These are phyloP conservation scores for Apostichopus leukothele DNA, from an alignment of 53 echinoderm and acorn worm genomes.

Conservation along the genomic window DNA sequence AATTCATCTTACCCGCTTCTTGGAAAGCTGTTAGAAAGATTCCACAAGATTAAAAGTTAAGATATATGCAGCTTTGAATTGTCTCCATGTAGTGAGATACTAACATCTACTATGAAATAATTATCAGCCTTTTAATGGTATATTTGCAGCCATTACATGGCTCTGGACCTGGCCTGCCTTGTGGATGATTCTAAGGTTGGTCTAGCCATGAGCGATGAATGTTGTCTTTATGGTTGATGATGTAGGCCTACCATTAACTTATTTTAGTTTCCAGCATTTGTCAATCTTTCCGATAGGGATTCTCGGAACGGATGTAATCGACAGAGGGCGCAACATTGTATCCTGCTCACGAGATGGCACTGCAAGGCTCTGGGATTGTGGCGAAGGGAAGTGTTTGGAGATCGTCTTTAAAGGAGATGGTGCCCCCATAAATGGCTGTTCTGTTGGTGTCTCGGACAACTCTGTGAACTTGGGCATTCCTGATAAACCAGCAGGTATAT, in stretches of 20 bases:
- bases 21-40: too few relatives aligned
- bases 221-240: background rate
- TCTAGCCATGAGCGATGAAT: background rate
- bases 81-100: too few relatives aligned
- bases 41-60: too few relatives aligned
- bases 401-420: conserved; percentile 60
- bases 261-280: background rate
- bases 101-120: too few relatives aligned
- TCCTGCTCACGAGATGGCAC: conserved; percentile 87
- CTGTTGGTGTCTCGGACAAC: conserved; percentile 64
- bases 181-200: too few relatives aligned
- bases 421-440: conserved; percentile 74
- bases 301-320: conserved; percentile 74
- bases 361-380: conserved; percentile 95
- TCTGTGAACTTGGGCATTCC: conserved; percentile 71
- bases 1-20: too few relatives aligned
- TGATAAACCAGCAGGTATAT: conserved; percentile 56
- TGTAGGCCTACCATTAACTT: background rate
- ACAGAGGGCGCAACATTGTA: conserved; percentile 88
- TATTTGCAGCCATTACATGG: too few relatives aligned
- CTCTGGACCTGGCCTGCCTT: too few relatives aligned
- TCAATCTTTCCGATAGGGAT: conserved; percentile 56
- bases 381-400: conserved; percentile 73
- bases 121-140: too few relatives aligned
- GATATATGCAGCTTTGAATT: too few relatives aligned